These are phyloP conservation scores for Arctopsyche grandis DNA, from an alignment of 1,140 invertebrate species.

Conservation along the genomic window DNA sequence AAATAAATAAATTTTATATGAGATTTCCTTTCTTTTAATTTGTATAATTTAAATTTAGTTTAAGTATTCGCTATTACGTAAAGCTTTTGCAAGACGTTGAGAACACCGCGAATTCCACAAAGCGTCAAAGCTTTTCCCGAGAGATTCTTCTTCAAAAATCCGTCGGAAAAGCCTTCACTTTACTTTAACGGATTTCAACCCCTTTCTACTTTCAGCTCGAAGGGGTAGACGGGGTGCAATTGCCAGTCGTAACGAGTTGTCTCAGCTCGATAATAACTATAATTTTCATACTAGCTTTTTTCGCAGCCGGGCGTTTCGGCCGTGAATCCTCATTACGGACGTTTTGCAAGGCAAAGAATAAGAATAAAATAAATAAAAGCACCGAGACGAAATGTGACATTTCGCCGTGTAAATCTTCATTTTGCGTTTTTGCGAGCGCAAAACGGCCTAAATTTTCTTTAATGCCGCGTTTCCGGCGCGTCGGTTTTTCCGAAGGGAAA, in stretches of 20 bases:
- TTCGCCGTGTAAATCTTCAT: slow-evolving; percentile 27
- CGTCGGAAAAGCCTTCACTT: slow-evolving; percentile 2
- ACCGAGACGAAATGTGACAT: neutral
- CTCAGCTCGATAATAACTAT: too few relatives aligned
- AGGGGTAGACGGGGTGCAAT: too few relatives aligned
- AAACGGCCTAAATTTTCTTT: slow-evolving; percentile 28
- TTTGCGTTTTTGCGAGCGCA: slow-evolving; percentile 1
- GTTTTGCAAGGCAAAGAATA: neutral
- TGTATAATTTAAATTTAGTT: too few relatives aligned
- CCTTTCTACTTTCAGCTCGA: neutral
- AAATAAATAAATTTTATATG: too few relatives aligned
- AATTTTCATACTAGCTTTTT: too few relatives aligned
- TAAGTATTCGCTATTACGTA: too few relatives aligned
- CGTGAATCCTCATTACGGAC: slow-evolving; percentile 20
- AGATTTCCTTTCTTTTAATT: too few relatives aligned
- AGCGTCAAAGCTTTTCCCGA: neutral
- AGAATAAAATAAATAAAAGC: neutral
- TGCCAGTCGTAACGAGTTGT: too few relatives aligned
- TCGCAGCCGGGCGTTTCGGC: neutral
- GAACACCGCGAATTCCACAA: neutral
- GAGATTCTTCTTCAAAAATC: neutral
- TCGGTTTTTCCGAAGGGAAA: slow-evolving; percentile 3
- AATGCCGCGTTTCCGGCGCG: slow-evolving; percentile 9
- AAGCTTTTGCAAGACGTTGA: too few relatives aligned
- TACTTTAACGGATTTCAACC: neutral